Conservation (phyloP, 2,797 vertebrate species). For the Hapalemur alaotrensis region DNA sequence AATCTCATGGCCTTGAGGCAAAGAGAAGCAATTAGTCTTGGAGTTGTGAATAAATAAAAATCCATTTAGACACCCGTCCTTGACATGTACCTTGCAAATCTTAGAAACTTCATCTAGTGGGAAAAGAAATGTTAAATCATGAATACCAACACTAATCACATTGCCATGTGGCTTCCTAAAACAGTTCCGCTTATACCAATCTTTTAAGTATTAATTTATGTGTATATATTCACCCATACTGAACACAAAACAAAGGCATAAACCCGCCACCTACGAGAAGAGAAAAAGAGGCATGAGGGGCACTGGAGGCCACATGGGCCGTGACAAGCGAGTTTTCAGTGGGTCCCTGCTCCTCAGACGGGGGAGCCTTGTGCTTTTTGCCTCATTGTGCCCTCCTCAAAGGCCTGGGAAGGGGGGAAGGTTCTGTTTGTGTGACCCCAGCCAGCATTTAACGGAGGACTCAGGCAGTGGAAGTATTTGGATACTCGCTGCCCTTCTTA, state of each 20-base stretch:
- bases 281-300: not conserved
- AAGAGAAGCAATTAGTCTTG: constrained; percentile 92
- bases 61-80: constrained; percentile 91
- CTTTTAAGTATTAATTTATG: constrained; percentile 87
- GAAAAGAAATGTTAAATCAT: constrained; percentile 87
- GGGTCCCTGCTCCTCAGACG: not conserved
- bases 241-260: constrained; percentile 79
- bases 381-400: not conserved
- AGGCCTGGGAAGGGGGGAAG: not conserved
- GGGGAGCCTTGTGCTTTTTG: not conserved
- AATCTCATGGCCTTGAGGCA: constrained; percentile 90
- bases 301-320: not conserved
- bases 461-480: not conserved
- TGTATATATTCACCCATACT: constrained; percentile 85
- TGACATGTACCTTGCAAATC: constrained; percentile 91
- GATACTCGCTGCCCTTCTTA: not conserved
- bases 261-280: constrained; percentile 63
- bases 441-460: not conserved
- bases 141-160: constrained; percentile 84
- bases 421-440: not conserved
- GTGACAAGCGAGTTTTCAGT: not conserved
- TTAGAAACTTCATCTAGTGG: constrained; percentile 91
- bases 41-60: constrained; percentile 93
- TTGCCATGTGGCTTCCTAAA: constrained; percentile 79
- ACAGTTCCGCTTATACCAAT: constrained; percentile 78